Base-by-base conservation (phyloP, 1,140 invertebrate species). In the Liolophura sinensis region DNA sequence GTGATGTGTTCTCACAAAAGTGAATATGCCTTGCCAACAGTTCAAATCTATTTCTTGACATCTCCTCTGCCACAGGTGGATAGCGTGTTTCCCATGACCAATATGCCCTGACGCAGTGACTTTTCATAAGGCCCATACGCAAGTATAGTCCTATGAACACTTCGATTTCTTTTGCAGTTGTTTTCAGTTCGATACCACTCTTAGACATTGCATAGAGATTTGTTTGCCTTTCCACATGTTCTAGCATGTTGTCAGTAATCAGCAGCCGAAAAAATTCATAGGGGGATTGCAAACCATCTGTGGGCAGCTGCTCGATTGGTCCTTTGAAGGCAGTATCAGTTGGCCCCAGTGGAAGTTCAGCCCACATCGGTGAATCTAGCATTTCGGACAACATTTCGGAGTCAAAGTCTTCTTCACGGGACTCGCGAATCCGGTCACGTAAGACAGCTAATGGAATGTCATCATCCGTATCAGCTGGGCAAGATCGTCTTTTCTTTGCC, bases 21-120 rank as follows among this genome's bases (percentile, higher is more conserved):
- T 71, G 66, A 1, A 69, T 11, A 25, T 24, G 25, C 14, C 40
- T 54, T 48, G 51, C n/a, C 18, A 70, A 31, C 40, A 52, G 25
- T 20, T 57, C 7, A 62, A 72, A 72, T 7, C 62, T 22, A 47
- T 70, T 58, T 55, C 48, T 11, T 4, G 24, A 18, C 64, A 72
- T 72, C 1, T 20, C 18, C 25, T 67, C 67, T 47, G 64, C 64
- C 22, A 69, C 58, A 22, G 59, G 62, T 20, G 31, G 18, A 62
- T 55, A 72, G 16, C 67, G 49, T 9, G 67, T 64, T 25, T 54
- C 63, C 56, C 3, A 48, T 40, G 57, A 62, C 72, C 72, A 73
- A 48, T 69, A 73, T 16, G 60, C 49, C 27, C 62, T 18, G 25
- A 60, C 40, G 12, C 31, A 20, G 18, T 25, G 62, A 16, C 0